A percentile compares a stretch with the other conserved stretches of the same genome.
Evolutionary conservation across 2,797 vertebrate genomes (phyloP).

Genomic region (Helicolenus hilgendorfi): DNA sequence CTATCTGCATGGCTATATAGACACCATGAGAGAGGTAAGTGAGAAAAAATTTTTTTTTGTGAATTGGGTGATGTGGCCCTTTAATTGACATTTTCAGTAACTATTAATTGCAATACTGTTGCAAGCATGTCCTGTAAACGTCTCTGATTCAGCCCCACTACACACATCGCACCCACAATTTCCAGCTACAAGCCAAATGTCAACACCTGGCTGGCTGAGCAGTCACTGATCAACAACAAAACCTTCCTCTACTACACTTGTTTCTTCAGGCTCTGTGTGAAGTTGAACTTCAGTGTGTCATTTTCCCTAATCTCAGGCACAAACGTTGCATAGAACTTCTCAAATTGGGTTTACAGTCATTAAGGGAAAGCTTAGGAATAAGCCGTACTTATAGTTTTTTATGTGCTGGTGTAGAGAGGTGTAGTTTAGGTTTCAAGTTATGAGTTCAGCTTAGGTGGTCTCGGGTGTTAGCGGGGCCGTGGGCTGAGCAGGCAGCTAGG

Average conservation of each 20-base stretch:
- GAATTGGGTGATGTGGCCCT: neutral
- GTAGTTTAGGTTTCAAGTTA: constrained; percentile 69
- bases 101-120: neutral
- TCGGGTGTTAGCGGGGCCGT: constrained; percentile 24
- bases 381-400: constrained; percentile 24
- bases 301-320: constrained; percentile 12
- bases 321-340: constrained; percentile 7
- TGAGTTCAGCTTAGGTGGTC: constrained; percentile 81
- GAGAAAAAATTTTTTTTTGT: too few relatives aligned
- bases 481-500: constrained; percentile 37
- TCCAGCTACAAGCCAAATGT: neutral
- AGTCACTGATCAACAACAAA: neutral
- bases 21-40: neutral
- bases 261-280: neutral
- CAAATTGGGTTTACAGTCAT: constrained; percentile 50
- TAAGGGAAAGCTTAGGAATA: constrained; percentile 35
- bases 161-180: neutral
- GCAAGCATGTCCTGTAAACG: neutral
- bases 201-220: neutral
- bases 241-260: neutral
- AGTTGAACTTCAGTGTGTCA: constrained; percentile 10
- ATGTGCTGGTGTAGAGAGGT: constrained; percentile 36
- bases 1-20: neutral
- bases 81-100: neutral
- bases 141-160: neutral